Evolutionary conservation across 2,888 invertebrate species (phyloP).

Genomic region (Papilio elwesi): DNA sequence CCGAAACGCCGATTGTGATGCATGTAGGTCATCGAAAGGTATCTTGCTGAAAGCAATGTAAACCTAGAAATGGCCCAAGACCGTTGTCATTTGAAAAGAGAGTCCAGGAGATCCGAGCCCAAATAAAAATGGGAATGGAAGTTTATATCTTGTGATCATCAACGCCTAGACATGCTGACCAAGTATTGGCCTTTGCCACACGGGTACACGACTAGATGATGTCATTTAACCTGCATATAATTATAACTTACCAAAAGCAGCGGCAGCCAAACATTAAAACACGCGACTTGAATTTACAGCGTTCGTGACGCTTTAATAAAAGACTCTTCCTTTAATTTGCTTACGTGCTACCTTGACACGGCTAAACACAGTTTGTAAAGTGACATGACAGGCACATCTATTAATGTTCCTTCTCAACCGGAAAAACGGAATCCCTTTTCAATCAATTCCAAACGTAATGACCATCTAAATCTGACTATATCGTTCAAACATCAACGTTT

Average conservation of each 20-base stretch:
- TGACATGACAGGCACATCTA: not conserved
- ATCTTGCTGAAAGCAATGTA: too few species aligned
- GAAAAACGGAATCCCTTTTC: too few species aligned
- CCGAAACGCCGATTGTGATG: too few species aligned
- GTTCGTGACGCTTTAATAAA: conserved; percentile 1
- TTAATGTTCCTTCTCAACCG: too few species aligned
- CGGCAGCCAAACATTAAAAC: not conserved
- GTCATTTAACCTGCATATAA: not conserved
- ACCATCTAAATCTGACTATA: too few species aligned
- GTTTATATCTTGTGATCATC: not conserved
- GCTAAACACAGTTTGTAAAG: not conserved
- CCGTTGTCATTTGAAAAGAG: too few species aligned
- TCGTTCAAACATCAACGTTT: too few species aligned
- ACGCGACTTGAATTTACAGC: conserved; percentile 17
- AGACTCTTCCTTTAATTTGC: not conserved
- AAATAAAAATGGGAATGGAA: too few species aligned
- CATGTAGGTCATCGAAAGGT: too few species aligned
- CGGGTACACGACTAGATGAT: conserved; percentile 7
- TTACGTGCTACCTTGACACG: not conserved
- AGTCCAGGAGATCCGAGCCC: too few species aligned
- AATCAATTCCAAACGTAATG: too few species aligned
- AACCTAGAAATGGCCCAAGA: too few species aligned
- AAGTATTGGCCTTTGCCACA: not conserved
- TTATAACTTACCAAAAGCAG: conserved; percentile 16
- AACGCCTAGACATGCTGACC: not conserved